These are phyloP conservation scores for Aptenodytes forsteri DNA, from an alignment of 2,113 vertebrate species.

Conservation along the genomic window DNA sequence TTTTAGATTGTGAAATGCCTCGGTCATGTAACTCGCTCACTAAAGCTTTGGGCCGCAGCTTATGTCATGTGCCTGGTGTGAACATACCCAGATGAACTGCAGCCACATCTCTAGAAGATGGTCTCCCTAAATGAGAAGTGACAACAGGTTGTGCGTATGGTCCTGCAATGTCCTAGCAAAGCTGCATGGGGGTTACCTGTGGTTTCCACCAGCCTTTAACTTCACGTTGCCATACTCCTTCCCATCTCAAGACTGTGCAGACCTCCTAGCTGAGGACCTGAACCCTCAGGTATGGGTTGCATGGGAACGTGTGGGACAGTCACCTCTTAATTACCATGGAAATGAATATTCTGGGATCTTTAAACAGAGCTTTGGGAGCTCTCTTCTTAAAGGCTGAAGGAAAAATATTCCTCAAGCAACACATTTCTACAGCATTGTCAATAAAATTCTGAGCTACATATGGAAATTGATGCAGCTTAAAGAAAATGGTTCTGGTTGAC, in stretches of 20 bases:
- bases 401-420: not conserved
- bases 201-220: not conserved
- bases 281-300: not conserved
- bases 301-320: not conserved
- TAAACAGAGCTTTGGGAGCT: not conserved
- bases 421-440: not conserved
- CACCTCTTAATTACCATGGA: not conserved
- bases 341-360: not conserved
- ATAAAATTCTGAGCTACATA: not conserved
- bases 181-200: not conserved
- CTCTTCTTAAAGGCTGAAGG: not conserved
- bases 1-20: not conserved
- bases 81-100: fast-evolving
- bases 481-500: not conserved
- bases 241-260: not conserved
- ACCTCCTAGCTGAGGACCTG: not conserved
- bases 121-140: not conserved
- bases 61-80: not conserved
- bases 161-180: not conserved
- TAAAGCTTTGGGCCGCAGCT: not conserved
- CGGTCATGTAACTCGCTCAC: not conserved
- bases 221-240: not conserved
- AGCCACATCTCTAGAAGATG: not conserved
- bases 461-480: conserved; percentile 10
- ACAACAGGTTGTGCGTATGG: not conserved